Conservation (phyloP, 1,140 invertebrate genomes). For the Saxidomus purpurata region DNA sequence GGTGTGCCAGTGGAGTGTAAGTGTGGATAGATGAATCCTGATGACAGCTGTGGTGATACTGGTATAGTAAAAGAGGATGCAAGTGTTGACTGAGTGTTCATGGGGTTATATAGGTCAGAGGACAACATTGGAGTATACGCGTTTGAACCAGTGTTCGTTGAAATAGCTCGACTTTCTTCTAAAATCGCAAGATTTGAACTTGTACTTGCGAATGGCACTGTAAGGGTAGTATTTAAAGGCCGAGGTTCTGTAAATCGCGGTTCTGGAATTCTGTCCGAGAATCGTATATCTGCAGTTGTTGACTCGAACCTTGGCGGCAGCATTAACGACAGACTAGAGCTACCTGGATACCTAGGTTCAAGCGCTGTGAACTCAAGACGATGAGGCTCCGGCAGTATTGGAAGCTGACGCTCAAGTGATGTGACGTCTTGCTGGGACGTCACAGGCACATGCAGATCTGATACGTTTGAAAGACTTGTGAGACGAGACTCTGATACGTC, state of each 20-base stretch:
- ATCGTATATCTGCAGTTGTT: constrained; percentile 69
- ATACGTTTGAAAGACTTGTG: constrained; percentile 33
- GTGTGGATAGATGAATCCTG: constrained; percentile 79
- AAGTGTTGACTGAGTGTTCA: constrained; percentile 74
- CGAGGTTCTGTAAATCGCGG: constrained; percentile 68
- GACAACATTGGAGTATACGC: constrained; percentile 73
- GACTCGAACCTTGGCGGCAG: constrained; percentile 64
- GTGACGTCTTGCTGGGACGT: constrained; percentile 55
- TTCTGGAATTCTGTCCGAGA: constrained; percentile 75
- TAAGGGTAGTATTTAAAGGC: constrained; percentile 62
- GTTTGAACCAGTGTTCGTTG: constrained; percentile 60
- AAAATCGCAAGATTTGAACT: constrained; percentile 79
- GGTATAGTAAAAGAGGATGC: constrained; percentile 70
- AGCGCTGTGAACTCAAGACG: constrained; percentile 72
- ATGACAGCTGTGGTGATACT: constrained; percentile 69
- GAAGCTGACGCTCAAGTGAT: constrained; percentile 67
- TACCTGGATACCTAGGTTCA: constrained; percentile 69
- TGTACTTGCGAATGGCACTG: constrained; percentile 70
- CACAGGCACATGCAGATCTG: constrained; percentile 47
- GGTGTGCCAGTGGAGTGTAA: constrained; percentile 67
- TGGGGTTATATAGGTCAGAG: constrained; percentile 73
- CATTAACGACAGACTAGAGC: constrained; percentile 71
- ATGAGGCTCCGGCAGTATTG: constrained; percentile 74
- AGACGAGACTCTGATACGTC: constrained; percentile 36
- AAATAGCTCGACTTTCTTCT: constrained; percentile 79